phyloP scores from a whole-genome alignment of 1,140 invertebrate genomes.

The Radopholus similis region DNA sequence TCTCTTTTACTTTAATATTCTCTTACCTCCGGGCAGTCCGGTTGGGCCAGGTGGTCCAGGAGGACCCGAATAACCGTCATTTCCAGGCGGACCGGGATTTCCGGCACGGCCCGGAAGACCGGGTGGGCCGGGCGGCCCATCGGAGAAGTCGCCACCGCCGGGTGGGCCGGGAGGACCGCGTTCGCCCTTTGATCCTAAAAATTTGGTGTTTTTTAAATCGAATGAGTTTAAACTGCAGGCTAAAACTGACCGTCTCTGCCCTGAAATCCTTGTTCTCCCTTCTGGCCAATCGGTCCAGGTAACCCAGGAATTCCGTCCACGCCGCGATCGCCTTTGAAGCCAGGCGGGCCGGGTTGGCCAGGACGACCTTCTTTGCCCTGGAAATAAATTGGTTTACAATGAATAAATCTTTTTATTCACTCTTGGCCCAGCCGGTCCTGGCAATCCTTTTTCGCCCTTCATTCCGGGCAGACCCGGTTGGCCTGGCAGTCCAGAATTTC shows the following conservation, averaged over 20 bases:
- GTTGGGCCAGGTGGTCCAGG: constrained; percentile 52
- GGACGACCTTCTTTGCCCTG: constrained; percentile 59
- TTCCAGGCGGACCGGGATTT: constrained; percentile 42
- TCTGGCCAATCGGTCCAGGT: constrained; percentile 51
- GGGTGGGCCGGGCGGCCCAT: constrained; percentile 57
- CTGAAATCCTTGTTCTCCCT: constrained; percentile 54
- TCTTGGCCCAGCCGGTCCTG: constrained; percentile 58
- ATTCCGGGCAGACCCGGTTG: constrained; percentile 56
- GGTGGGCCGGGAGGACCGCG: constrained; percentile 56
- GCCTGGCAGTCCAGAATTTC: constrained; percentile 50
- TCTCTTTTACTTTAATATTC: not conserved
- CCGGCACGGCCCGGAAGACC: constrained; percentile 50
- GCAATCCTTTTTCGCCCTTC: constrained; percentile 59
- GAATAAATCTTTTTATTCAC: constrained; percentile 31
- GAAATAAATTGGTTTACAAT: constrained; percentile 7
- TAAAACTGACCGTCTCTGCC: constrained; percentile 39
- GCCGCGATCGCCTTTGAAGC: constrained; percentile 58
- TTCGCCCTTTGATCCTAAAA: constrained; percentile 30
- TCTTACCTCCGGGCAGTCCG: constrained; percentile 40
- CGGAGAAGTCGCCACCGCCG: constrained; percentile 56
- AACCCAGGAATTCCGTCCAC: constrained; percentile 55
- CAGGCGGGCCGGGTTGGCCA: constrained; percentile 53
- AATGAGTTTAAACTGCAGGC: constrained; percentile 4
- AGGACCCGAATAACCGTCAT: constrained; percentile 49
- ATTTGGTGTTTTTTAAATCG: constrained; percentile 30